Conservation (phyloP, 1,140 invertebrate genomes). For the Phthorimaea operculella region DNA sequence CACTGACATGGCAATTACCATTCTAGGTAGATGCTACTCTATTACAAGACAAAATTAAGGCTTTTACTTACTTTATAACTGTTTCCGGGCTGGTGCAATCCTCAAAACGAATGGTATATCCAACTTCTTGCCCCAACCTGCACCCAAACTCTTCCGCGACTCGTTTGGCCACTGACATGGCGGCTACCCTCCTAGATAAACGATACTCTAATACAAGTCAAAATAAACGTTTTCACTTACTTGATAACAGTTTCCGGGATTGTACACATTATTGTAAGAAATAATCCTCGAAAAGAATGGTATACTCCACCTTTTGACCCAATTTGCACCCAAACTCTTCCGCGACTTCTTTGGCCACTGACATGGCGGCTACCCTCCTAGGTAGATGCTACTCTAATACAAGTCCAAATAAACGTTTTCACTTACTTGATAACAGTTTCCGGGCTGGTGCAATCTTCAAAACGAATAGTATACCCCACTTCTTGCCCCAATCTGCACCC, state of each 20-base stretch:
- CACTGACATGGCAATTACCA: constrained; percentile 98
- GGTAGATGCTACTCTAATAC: no score
- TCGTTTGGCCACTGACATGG: constrained; percentile 98
- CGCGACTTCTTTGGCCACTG: constrained; percentile 97
- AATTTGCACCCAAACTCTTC: constrained; percentile 98
- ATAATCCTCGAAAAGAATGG: constrained; percentile 99
- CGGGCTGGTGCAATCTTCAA: constrained; percentile 98
- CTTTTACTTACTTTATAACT: constrained; percentile 91
- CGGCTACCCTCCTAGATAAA: constrained; percentile 94
- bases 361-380: constrained; percentile 97
- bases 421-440: constrained; percentile 95
- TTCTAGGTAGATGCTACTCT: no score
- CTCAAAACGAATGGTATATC: constrained; percentile 99
- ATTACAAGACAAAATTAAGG: no score
- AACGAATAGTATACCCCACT: constrained; percentile 99
- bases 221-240: no score
- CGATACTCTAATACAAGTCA: no score
- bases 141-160: constrained; percentile 99
- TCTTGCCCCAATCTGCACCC: constrained; percentile 97
- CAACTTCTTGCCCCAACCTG: constrained; percentile 95
- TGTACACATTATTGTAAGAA: no score
- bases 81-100: constrained; percentile 99
- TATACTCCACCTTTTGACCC: constrained; percentile 98
- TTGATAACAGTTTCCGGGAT: constrained; percentile 98
- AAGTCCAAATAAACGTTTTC: no score